Evolutionary conservation across 37 sponge, comb jelly and placozoan genomes (phyloP).

Genomic region (Axinella damicornis): DNA sequence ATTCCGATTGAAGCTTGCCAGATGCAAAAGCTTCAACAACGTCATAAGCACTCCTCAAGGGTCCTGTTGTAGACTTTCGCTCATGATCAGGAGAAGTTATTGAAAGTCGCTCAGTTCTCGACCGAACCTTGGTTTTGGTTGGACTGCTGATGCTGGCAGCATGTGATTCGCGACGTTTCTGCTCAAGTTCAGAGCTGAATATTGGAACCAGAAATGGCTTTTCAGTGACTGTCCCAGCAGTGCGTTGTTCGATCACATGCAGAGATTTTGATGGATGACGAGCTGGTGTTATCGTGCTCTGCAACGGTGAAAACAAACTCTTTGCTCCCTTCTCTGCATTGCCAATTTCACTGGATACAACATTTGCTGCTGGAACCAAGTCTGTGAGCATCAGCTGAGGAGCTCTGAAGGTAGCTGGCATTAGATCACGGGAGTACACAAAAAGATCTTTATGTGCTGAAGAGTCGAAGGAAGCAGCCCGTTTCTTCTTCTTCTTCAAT

Average conservation of each 20-base stretch:
- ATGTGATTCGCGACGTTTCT: too few species aligned
- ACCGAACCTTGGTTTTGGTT: too few species aligned
- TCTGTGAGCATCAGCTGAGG: slow-evolving; percentile 19
- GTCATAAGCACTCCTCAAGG: slow-evolving; percentile 43
- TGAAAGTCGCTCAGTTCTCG: background rate
- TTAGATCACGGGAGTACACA: background rate
- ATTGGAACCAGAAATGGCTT: slow-evolving; percentile 10
- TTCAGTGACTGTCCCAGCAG: background rate
- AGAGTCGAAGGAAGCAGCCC: background rate
- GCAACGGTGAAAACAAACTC: background rate
- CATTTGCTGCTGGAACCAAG: slow-evolving; percentile 16
- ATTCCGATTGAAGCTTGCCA: slow-evolving; percentile 43
- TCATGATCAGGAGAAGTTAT: slow-evolving; percentile 3
- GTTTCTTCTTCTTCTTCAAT: background rate
- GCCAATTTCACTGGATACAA: slow-evolving; percentile 24
- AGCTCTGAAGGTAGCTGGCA: slow-evolving; percentile 63
- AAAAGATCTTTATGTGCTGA: background rate
- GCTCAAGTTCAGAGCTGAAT: background rate
- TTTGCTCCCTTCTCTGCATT: background rate
- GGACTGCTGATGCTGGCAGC: too few species aligned
- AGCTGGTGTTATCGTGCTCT: background rate
- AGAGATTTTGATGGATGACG: background rate
- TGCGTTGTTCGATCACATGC: background rate
- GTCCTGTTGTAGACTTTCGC: too few species aligned
- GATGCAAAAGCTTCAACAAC: slow-evolving; percentile 74